Evolutionary conservation across 2,888 invertebrate species (phyloP).

Genomic region (Euplexia lucipara): DNA sequence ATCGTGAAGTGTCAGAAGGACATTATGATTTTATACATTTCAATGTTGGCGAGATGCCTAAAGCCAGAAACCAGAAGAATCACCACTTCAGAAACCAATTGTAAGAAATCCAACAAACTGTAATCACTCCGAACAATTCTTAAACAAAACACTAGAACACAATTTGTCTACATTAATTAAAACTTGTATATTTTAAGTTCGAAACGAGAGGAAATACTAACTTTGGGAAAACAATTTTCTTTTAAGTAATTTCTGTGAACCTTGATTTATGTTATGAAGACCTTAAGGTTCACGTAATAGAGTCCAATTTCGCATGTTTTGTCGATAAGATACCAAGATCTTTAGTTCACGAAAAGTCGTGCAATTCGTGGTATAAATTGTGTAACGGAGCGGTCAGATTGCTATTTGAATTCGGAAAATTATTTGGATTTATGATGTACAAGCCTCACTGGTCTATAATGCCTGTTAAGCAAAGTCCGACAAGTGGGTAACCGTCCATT

Average conservation of each 20-base stretch:
- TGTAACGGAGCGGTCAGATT: slow-evolving; percentile 5
- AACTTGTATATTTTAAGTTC: slow-evolving; percentile 59
- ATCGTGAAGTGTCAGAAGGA: too few species aligned
- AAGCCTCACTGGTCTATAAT: too few species aligned
- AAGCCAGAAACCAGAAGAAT: background rate
- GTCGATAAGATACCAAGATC: background rate
- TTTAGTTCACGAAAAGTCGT: slow-evolving; percentile 18
- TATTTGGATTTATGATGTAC: background rate
- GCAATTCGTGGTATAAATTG: slow-evolving; percentile 28
- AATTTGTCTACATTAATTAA: slow-evolving; percentile 62
- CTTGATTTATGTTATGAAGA: background rate
- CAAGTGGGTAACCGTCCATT: too few species aligned
- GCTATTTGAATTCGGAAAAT: slow-evolving; percentile 20
- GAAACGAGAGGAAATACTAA: slow-evolving; percentile 46
- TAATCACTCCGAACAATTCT: slow-evolving; percentile 35
- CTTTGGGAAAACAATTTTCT: slow-evolving; percentile 50
- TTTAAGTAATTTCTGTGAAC: slow-evolving; percentile 46
- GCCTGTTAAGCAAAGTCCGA: too few species aligned
- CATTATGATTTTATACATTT: too few species aligned
- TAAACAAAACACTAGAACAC: slow-evolving; percentile 30
- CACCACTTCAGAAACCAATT: background rate
- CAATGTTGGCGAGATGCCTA: background rate
- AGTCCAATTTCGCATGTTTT: slow-evolving; percentile 7
- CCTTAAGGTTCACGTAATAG: background rate
- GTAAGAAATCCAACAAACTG: slow-evolving; percentile 19